phyloP scores from a whole-genome alignment of 2,888 invertebrate genomes.

The Thymelicus acteon region DNA sequence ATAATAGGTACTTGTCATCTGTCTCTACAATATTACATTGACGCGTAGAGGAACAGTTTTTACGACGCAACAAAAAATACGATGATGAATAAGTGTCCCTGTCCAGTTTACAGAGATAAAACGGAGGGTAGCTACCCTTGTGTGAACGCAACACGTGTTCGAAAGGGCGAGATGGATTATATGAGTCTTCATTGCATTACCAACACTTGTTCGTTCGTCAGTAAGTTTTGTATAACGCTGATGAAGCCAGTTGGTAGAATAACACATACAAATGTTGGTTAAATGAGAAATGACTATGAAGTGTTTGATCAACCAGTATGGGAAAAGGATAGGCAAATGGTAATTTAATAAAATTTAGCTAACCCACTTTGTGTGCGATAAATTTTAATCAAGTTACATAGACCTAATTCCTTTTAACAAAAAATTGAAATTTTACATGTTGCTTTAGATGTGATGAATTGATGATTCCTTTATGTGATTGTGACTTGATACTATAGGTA shows the following conservation, averaged over 20 bases:
- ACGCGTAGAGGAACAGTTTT: background rate
- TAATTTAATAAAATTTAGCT: too few relatives aligned
- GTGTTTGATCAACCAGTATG: background rate
- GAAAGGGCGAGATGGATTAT: constrained; percentile 40
- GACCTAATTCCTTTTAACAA: too few relatives aligned
- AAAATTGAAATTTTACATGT: too few relatives aligned
- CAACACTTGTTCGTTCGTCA: constrained; percentile 18
- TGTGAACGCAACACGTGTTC: constrained; percentile 25
- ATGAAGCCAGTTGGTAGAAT: constrained; percentile 5
- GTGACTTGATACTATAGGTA: too few relatives aligned
- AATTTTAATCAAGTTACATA: too few relatives aligned
- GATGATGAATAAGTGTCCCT: background rate
- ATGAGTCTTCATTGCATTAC: constrained; percentile 29
- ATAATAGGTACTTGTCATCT: too few relatives aligned
- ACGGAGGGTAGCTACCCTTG: constrained; percentile 19
- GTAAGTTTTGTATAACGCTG: background rate
- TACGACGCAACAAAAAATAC: background rate
- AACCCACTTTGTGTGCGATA: too few relatives aligned
- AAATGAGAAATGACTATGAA: background rate
- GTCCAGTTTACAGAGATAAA: background rate
- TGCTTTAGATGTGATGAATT: too few relatives aligned
- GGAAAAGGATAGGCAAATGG: background rate
- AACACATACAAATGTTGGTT: background rate
- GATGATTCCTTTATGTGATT: too few relatives aligned
- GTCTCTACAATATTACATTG: too few relatives aligned